A percentile compares a stretch with the other conserved stretches of the same genome.
phyloP scores from a whole-genome alignment of 2,797 vertebrate species.

The Oceanodroma leucorhoa region DNA sequence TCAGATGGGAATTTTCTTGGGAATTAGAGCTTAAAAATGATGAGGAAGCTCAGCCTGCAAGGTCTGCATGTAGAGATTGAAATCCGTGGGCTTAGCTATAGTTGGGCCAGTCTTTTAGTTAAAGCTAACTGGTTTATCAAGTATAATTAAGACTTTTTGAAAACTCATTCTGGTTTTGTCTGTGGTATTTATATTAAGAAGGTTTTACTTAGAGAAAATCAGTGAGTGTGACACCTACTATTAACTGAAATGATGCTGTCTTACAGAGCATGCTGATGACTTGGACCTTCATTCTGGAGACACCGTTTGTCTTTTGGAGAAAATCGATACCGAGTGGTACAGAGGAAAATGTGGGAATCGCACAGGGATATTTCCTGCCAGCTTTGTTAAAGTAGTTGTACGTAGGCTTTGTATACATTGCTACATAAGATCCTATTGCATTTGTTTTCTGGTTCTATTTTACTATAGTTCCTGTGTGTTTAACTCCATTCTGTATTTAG shows the following conservation, averaged over 20 bases:
- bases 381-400: slow-evolving; percentile 83
- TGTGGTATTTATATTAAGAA: neutral
- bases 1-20: neutral
- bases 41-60: neutral
- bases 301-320: slow-evolving; percentile 85
- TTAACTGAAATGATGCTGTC: slow-evolving; percentile 16
- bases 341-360: slow-evolving; percentile 83
- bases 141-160: neutral
- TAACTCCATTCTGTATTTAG: neutral
- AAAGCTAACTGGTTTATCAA: neutral
- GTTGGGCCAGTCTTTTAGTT: neutral
- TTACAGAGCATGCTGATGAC: slow-evolving; percentile 87
- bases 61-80: neutral
- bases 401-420: slow-evolving; percentile 48
- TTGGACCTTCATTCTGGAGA: slow-evolving; percentile 87
- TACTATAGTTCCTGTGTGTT: neutral
- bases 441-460: slow-evolving; percentile 4
- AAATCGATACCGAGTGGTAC: slow-evolving; percentile 90
- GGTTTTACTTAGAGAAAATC: neutral
- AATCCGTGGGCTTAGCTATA: neutral
- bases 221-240: neutral
- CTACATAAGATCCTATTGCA: neutral
- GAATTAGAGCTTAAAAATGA: neutral
- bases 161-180: neutral
- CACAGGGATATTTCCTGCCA: slow-evolving; percentile 89